A percentile compares a stretch with the other conserved stretches of the same genome.
phyloP scores from a whole-genome alignment of 2,888 invertebrate species.

The Leptinotarsa juncta region DNA sequence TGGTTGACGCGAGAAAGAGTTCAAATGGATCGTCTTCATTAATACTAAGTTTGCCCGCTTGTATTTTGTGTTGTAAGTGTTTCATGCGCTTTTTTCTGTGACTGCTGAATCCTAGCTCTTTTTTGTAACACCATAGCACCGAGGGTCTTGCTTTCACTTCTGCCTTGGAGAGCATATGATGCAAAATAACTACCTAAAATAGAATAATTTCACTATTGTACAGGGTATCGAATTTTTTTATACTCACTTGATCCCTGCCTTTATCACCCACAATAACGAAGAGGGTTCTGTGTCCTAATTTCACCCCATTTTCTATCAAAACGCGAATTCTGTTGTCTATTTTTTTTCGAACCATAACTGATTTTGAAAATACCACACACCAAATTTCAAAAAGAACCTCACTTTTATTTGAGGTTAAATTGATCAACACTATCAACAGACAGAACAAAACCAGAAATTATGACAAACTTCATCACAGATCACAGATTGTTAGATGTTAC shows the following conservation, averaged over 20 bases:
- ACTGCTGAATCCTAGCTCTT: slow-evolving; percentile 72
- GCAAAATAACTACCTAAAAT: slow-evolving; percentile 89
- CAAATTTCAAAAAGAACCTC: background rate
- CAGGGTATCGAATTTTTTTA: background rate
- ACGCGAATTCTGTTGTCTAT: slow-evolving; percentile 96
- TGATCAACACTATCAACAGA: background rate
- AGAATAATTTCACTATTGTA: slow-evolving; percentile 16
- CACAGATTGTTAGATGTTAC: too few species aligned
- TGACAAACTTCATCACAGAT: too few species aligned
- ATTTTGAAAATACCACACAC: too few species aligned
- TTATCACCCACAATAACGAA: slow-evolving; percentile 96
- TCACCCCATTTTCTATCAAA: slow-evolving; percentile 97
- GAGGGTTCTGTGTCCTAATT: slow-evolving; percentile 90
- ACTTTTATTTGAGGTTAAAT: slow-evolving; percentile 15
- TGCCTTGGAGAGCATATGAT: slow-evolving; percentile 97
- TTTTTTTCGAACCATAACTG: slow-evolving; percentile 89
- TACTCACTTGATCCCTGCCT: slow-evolving; percentile 88
- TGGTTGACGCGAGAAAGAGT: slow-evolving; percentile 93
- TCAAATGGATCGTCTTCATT: slow-evolving; percentile 98
- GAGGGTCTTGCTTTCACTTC: slow-evolving; percentile 92
- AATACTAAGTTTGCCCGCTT: slow-evolving; percentile 87
- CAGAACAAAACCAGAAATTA: background rate
- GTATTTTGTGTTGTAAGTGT: slow-evolving; percentile 82
- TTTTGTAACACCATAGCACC: slow-evolving; percentile 99
- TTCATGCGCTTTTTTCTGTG: slow-evolving; percentile 95